Evolutionary conservation across 2,113 vertebrate genomes (phyloP), one percentile per base, ranked within the genome.

Genomic region (Scolopax mira): DNA sequence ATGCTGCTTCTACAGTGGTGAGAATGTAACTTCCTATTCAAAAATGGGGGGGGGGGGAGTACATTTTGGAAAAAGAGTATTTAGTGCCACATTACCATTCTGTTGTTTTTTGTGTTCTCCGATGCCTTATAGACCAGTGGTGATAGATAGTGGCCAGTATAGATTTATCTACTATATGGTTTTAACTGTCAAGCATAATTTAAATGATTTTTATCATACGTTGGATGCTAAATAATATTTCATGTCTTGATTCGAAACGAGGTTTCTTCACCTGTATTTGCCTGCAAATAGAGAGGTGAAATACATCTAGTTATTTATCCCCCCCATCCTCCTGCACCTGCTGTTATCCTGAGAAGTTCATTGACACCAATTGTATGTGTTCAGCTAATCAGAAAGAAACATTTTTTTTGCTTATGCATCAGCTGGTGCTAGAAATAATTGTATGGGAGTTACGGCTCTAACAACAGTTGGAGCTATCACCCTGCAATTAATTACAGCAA

Each of bases 21-120:
- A 35, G 52, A 82, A 66, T 79, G 33, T 81, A 73, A 25, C 81
- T 74, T 18, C 51, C 65, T 23, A 39, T 64, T 87, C 54, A 69
- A 72, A 84, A 81, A 42, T 33, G 25, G 19, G 33, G 64, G 39
- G 18, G 24, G 41, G 44, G n/a, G 41, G 44, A 31, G 72, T 77
- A 55, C 4, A 11, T n/a, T 35, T 70, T 52, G 78, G 64, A 79
- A 61, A 28, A 84, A 42, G 16, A 14, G 33, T 48, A 1, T 48
- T 61, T 55, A 61, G 41, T 52, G 35, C 17, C 25, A 11, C 0
- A 0, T 30, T 64, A 28, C 15, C 37, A 1, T 79, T 79, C 25
- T 1, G 0, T 61, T 21, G 17, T 7, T 75, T 69, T 80, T 31
- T 52, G 21, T 57, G 23, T 79, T 85, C n/a, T 37, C 55, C 31